Evolutionary conservation across 2,888 invertebrate genomes (phyloP).

Genomic region (Dryobota labecula): DNA sequence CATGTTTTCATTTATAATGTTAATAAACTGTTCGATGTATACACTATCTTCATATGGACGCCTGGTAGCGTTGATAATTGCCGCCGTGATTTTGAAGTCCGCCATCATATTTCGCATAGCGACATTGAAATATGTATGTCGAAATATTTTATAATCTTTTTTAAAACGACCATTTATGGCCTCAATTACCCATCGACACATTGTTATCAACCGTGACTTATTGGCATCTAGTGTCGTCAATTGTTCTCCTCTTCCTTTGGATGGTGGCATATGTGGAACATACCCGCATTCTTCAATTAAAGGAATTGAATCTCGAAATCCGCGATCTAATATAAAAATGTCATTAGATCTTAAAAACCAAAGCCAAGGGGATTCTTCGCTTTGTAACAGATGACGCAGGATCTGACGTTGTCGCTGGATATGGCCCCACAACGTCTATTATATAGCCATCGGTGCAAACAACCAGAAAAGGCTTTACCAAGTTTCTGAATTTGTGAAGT

Average conservation of each 20-base stretch:
- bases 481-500: too few relatives aligned
- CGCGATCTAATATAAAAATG: constrained; percentile 29
- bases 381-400: constrained; percentile 11
- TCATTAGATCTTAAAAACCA: constrained; percentile 25
- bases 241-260: constrained; percentile 13
- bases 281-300: too few relatives aligned
- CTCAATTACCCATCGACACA: constrained; percentile 10
- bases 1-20: constrained; percentile 10
- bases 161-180: constrained; percentile 22
- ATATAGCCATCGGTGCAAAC: constrained; percentile 1
- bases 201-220: constrained; percentile 10
- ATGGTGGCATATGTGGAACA: not conserved
- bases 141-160: constrained; percentile 27
- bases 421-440: constrained; percentile 25
- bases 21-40: too few relatives aligned
- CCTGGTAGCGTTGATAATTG: constrained; percentile 23
- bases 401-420: constrained; percentile 32
- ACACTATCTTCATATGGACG: constrained; percentile 17
- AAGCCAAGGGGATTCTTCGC: constrained; percentile 8
- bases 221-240: constrained; percentile 5
- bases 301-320: too few relatives aligned
- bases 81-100: constrained; percentile 30
- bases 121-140: constrained; percentile 19
- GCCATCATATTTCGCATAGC: constrained; percentile 24
- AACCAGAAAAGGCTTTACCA: too few relatives aligned